Evolutionary conservation across 2,888 invertebrate genomes (phyloP), one percentile per base, ranked within the genome.

Genomic region (Ferrisia virgata): DNA sequence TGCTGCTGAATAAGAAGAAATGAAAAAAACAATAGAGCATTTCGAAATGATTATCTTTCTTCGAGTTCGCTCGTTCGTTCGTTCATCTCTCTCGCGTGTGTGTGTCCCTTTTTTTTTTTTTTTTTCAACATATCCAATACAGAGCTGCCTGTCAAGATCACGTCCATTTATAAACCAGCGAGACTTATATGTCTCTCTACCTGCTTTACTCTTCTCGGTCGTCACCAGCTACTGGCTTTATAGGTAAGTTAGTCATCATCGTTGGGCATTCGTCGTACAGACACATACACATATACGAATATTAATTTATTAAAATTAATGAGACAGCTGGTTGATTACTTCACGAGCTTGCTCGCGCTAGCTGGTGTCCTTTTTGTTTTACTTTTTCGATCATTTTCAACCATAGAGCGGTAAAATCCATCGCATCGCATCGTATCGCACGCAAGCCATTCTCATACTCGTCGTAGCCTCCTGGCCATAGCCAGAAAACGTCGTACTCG

Each of bases 241-340:
- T 25, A 58, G 13, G 40, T 22, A 25, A 18, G 58, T 58, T 22
- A 4, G 25, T 6, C 64, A 13, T 28, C 28, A 15, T 15, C 28
- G 31, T 69, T 15, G 8, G 40, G 6, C 13, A 40, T 40, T 31
- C 69, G 31, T 33, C 69, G 69, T n/a, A n/a, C n/a, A n/a, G n/a
- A n/a, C n/a, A n/a, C n/a, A n/a, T n/a, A n/a, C n/a, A n/a, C 69
- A 33, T 64, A 64, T 69, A 69, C 69, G 18, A 36, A 76, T 76
- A 76, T 76, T 76, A 33, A 76, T 76, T 76, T 76, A 76, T 76
- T 28, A 76, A 76, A 76, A 76, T 76, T 76, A 76, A 76, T 76
- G 72, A 76, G 72, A 76, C 72, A 76, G 36, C 72, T 8, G 64
- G 6, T 28, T 36, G 36, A 76, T 76, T 76, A 64, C 28, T 11